A percentile compares a stretch with the other conserved stretches of the same genome.
Evolutionary conservation across 2,797 vertebrate species (phyloP).

Genomic region (Paedocypris micromegethes): DNA sequence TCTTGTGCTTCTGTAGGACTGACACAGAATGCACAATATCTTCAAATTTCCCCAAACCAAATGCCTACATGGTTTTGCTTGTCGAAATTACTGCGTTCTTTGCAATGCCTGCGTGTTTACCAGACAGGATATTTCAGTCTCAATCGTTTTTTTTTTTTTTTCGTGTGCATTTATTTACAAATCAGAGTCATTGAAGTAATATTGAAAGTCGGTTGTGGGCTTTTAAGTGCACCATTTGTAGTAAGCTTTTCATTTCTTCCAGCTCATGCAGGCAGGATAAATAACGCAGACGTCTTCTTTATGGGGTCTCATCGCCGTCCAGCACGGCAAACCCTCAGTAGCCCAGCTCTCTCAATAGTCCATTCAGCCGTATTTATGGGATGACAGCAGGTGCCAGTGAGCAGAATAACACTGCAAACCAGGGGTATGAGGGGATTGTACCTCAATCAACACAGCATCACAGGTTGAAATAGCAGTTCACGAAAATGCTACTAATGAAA

Average conservation of each 20-base stretch:
- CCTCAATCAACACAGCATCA: constrained; percentile 38
- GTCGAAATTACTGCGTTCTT: constrained; percentile 26
- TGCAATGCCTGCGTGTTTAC: constrained; percentile 46
- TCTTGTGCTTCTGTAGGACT: no score
- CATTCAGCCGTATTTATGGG: constrained; percentile 57
- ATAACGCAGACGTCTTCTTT: constrained; percentile 46
- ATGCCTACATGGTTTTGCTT: constrained; percentile 32
- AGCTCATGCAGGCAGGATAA: constrained; percentile 55
- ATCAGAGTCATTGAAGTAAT: constrained; percentile 68
- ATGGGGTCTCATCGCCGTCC: constrained; percentile 52
- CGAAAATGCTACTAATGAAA: no score
- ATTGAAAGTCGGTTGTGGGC: constrained; percentile 59
- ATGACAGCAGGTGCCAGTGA: constrained; percentile 61
- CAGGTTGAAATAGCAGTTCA: neutral
- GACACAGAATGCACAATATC: neutral
- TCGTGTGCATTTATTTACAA: constrained; percentile 61
- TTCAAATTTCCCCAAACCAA: constrained; percentile 3
- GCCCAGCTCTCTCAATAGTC: constrained; percentile 53
- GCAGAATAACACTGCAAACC: constrained; percentile 43
- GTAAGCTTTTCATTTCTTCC: constrained; percentile 67
- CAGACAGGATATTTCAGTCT: constrained; percentile 39
- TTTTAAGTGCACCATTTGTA: constrained; percentile 63
- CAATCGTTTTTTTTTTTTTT: constrained; percentile 48
- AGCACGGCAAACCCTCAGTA: constrained; percentile 45
- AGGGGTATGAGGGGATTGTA: constrained; percentile 33